Evolutionary conservation across 35 echinoderm and acorn worm genomes (phyloP).

Genomic region (Apostichopus japonicus): DNA sequence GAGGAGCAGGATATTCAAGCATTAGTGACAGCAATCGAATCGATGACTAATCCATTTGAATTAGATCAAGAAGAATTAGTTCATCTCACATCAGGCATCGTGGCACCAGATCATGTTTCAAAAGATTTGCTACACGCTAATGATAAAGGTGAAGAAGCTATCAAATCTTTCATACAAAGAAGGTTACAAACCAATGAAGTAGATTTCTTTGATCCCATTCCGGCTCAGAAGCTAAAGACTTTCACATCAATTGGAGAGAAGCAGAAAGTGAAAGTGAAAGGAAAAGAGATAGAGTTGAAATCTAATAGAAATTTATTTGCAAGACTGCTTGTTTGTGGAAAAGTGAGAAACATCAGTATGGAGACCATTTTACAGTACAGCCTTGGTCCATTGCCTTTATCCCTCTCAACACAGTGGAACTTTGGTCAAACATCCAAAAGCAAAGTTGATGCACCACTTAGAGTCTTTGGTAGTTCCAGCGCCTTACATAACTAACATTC

Average conservation of each 20-base stretch:
- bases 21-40: slow-evolving; percentile 39
- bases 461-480: background rate
- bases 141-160: background rate
- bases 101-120: slow-evolving; percentile 16
- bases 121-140: slow-evolving; percentile 28
- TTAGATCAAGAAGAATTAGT: slow-evolving; percentile 32
- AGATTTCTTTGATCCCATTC: slow-evolving; percentile 37
- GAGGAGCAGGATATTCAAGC: slow-evolving; percentile 56
- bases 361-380: slow-evolving; percentile 53
- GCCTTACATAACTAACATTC: background rate
- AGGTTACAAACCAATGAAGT: background rate
- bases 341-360: slow-evolving; percentile 36
- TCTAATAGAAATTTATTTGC: background rate
- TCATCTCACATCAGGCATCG: slow-evolving; percentile 52
- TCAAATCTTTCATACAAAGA: background rate
- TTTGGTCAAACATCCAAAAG: slow-evolving; percentile 72
- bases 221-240: slow-evolving; percentile 57
- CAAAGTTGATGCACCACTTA: slow-evolving; percentile 55
- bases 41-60: slow-evolving; percentile 68
- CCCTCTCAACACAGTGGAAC: slow-evolving; percentile 53
- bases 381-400: slow-evolving; percentile 55
- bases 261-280: background rate
- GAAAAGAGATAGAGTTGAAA: background rate
- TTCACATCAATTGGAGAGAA: background rate
- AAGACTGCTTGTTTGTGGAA: slow-evolving; percentile 54